Conservation (phyloP, 2,113 vertebrate genomes). For the Excalfactoria chinensis region DNA sequence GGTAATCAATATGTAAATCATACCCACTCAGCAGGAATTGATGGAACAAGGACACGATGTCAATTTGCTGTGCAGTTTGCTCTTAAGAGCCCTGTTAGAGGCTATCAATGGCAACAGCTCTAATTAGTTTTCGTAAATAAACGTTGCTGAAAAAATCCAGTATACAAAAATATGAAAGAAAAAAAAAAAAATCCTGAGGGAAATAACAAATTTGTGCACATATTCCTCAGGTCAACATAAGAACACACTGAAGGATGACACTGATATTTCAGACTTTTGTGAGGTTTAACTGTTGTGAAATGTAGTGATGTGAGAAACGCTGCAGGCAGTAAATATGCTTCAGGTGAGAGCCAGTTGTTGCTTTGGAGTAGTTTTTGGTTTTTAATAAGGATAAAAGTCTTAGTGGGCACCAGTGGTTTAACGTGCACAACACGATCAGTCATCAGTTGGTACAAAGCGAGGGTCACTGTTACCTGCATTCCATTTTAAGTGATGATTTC, state of each 20-base stretch:
- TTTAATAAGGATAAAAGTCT: neutral
- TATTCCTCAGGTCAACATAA: neutral
- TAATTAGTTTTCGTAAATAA: constrained; percentile 62
- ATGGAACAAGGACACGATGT: constrained; percentile 46
- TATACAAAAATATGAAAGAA: neutral
- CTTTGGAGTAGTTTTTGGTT: neutral
- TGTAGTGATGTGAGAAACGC: neutral
- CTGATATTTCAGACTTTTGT: neutral
- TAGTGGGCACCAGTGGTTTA: neutral
- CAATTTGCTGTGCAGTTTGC: constrained; percentile 39
- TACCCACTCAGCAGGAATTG: constrained; percentile 43
- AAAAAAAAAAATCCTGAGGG: neutral
- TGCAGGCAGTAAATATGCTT: neutral
- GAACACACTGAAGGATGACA: neutral
- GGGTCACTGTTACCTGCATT: neutral
- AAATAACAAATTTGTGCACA: constrained; percentile 23
- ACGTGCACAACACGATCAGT: neutral
- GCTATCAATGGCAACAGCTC: constrained; percentile 60
- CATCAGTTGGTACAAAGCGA: neutral
- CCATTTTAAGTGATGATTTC: neutral
- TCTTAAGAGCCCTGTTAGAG: constrained; percentile 45
- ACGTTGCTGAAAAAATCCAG: neutral
- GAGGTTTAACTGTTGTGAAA: neutral
- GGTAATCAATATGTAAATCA: constrained; percentile 63
- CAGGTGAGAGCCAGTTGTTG: neutral